A percentile compares a stretch with the other conserved stretches of the same genome.
Evolutionary conservation across 2,113 vertebrate genomes (phyloP).

Genomic region (Marcusenius ussheri): DNA sequence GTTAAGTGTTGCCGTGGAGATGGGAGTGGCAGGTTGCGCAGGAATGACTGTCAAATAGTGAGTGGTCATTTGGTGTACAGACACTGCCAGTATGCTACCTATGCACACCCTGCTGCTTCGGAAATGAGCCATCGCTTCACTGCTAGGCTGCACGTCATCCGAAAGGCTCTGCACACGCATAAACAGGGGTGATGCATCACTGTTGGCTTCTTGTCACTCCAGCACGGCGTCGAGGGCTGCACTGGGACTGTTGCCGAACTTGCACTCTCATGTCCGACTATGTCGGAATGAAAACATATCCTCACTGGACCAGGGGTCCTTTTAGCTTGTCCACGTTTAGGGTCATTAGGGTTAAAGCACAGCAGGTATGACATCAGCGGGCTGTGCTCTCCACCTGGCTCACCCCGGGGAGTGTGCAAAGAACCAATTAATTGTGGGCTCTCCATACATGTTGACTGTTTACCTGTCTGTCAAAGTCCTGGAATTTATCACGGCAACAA

Average conservation of each 20-base stretch:
- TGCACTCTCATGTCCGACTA: background rate
- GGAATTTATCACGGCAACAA: background rate
- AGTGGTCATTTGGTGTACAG: background rate
- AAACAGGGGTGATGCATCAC: background rate
- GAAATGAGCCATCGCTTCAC: background rate
- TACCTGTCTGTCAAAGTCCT: background rate
- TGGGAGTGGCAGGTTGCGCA: background rate
- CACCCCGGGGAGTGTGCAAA: background rate
- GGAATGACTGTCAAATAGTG: background rate
- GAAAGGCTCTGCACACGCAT: background rate
- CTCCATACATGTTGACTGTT: background rate
- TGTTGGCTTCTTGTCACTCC: background rate
- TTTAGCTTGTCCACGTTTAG: background rate
- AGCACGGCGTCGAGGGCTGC: background rate
- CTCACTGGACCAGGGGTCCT: background rate
- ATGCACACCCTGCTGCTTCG: background rate
- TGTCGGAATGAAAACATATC: background rate
- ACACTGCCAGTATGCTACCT: background rate
- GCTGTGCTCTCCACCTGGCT: background rate
- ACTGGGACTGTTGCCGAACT: background rate
- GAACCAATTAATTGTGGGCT: background rate
- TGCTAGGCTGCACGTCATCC: background rate
- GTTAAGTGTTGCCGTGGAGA: conserved; percentile 7
- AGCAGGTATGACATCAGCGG: background rate
- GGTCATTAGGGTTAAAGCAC: background rate